phyloP scores from a whole-genome alignment of 2,797 vertebrate genomes.

The Aphelocoma californica region DNA sequence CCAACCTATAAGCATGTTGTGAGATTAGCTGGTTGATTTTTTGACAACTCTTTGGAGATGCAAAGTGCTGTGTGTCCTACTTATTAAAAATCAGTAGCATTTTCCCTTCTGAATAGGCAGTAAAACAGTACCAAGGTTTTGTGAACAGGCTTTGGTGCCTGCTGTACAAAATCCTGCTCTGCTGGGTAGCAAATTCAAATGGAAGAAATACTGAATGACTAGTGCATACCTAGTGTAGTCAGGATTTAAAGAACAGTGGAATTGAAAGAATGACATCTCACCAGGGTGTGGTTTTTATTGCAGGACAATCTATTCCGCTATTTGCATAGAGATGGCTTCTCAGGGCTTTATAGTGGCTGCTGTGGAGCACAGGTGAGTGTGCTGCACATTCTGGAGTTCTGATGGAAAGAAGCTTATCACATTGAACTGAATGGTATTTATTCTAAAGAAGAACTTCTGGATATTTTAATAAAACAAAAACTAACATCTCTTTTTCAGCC shows the following conservation, averaged over 20 bases:
- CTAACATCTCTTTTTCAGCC: not conserved
- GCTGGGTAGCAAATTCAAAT: not conserved
- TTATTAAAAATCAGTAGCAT: not conserved
- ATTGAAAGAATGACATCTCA: not conserved
- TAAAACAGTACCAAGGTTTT: not conserved
- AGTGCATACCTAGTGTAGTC: not conserved
- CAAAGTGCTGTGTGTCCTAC: not conserved
- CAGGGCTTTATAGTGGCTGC: conserved; percentile 92
- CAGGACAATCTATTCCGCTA: conserved; percentile 93
- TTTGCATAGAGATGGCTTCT: conserved; percentile 92
- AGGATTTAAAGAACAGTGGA: not conserved
- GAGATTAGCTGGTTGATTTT: not conserved
- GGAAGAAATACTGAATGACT: not conserved
- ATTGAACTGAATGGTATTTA: not conserved
- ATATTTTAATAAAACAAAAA: not conserved
- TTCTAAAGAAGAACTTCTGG: not conserved
- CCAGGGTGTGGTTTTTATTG: conserved; percentile 35
- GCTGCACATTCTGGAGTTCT: not conserved
- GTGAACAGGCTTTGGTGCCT: not conserved
- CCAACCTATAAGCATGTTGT: not conserved
- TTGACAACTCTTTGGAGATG: not conserved
- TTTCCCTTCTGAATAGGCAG: not conserved
- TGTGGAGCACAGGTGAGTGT: conserved; percentile 91
- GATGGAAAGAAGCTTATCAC: not conserved
- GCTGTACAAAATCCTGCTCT: not conserved